Conservation (phyloP, 2,113 vertebrate species). For the Vulpes lagopus region DNA sequence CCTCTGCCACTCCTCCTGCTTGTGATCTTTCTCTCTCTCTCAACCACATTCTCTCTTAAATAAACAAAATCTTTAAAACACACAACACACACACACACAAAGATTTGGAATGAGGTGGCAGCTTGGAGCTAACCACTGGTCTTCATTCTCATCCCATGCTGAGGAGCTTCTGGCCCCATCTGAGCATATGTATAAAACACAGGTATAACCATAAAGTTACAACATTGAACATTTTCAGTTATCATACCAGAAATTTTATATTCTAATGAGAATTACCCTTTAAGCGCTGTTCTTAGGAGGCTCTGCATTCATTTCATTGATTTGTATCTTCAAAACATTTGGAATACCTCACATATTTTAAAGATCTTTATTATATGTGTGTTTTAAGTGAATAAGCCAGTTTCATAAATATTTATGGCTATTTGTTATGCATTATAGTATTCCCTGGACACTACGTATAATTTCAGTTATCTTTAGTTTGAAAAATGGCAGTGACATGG, state of each 20-base stretch:
- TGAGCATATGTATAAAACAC: not conserved
- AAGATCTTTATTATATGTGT: not conserved
- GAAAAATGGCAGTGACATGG: not conserved
- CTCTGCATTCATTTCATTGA: not conserved
- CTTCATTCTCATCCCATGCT: not conserved
- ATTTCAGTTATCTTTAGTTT: not conserved
- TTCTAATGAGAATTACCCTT: not conserved
- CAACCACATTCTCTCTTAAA: too few species aligned
- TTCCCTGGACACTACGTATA: not conserved
- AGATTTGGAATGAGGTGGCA: not conserved
- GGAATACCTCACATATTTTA: not conserved
- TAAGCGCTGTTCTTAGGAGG: not conserved
- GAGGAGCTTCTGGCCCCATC: not conserved
- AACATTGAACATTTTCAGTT: not conserved
- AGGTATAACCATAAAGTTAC: not conserved
- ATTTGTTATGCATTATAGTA: not conserved
- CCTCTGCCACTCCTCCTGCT: too few species aligned
- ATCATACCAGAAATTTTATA: not conserved
- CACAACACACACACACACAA: not conserved
- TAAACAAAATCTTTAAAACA: too few species aligned
- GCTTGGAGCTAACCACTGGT: not conserved
- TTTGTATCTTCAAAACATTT: not conserved
- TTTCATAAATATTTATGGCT: not conserved
- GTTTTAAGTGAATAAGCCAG: conserved; percentile 20
- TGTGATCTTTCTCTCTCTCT: too few species aligned